These are phyloP conservation scores for Trematocara nigrifrons DNA, from an alignment of 2,113 vertebrate genomes.

Conservation along the genomic window DNA sequence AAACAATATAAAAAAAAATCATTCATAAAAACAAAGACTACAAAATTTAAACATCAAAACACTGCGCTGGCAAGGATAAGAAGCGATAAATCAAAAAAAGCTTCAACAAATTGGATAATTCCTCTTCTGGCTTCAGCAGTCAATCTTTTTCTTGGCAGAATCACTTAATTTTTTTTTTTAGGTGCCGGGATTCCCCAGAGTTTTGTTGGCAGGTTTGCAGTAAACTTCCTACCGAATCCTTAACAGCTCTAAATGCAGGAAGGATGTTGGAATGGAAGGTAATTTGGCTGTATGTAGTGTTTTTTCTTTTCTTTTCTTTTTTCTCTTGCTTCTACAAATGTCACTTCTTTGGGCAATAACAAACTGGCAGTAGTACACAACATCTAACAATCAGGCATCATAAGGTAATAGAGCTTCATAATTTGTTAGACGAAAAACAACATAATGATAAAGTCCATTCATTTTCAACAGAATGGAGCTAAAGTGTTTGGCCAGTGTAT, in stretches of 20 bases:
- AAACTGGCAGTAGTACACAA: not conserved
- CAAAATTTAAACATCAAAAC: not conserved
- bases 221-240: conserved; percentile 24
- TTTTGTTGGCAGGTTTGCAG: conserved; percentile 1
- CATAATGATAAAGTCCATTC: not conserved
- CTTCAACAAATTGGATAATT: conserved; percentile 40
- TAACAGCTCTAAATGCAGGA: not conserved
- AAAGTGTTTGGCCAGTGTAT: not conserved
- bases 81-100: conserved; percentile 26
- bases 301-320: not conserved
- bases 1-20: not conserved
- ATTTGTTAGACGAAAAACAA: not conserved
- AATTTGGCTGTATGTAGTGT: not conserved
- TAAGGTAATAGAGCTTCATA: not conserved
- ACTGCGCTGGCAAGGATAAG: conserved; percentile 4
- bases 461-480: not conserved
- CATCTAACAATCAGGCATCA: not conserved
- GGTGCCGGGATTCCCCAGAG: conserved; percentile 18
- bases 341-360: not conserved
- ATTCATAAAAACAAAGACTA: not conserved
- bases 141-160: conserved; percentile 31
- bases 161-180: not conserved
- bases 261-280: not conserved
- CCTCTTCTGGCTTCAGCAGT: conserved; percentile 22
- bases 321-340: not conserved